These are phyloP conservation scores for Cheilosia vulpina DNA, from an alignment of 2,888 invertebrate species.

Conservation along the genomic window DNA sequence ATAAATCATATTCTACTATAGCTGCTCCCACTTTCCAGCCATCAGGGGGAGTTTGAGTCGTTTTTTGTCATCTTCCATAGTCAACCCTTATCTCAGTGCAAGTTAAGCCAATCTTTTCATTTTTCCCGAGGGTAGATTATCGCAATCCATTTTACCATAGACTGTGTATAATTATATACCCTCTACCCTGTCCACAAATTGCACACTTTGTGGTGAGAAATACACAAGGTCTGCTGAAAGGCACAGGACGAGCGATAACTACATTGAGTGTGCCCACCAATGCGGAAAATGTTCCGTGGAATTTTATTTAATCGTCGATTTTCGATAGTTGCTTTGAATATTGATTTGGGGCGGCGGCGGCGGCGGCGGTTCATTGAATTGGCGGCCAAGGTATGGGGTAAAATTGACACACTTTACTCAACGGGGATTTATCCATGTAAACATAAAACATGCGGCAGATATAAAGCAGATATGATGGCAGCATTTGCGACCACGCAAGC, in stretches of 20 bases:
- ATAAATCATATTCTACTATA: conserved; percentile 66
- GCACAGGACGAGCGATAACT: conserved; percentile 27
- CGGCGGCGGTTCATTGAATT: conserved; percentile 18
- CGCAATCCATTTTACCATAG: conserved; percentile 71
- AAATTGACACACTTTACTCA: conserved; percentile 65
- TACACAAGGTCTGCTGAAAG: conserved; percentile 1
- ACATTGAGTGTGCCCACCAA: not conserved
- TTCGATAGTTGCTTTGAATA: conserved; percentile 72
- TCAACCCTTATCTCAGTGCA: conserved; percentile 6
- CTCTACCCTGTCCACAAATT: conserved; percentile 45
- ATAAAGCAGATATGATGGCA: conserved; percentile 39
- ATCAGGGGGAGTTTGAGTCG: not conserved
- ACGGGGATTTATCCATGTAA: conserved; percentile 60
- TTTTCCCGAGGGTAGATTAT: conserved; percentile 60
- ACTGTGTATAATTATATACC: conserved; percentile 69
- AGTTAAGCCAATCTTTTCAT: conserved; percentile 60
- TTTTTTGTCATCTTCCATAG: conserved; percentile 18
- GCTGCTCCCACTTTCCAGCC: conserved; percentile 1
- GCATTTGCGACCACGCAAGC: conserved; percentile 52
- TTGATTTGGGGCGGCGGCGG: conserved; percentile 50
- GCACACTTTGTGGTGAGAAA: conserved; percentile 47
- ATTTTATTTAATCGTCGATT: conserved; percentile 72
- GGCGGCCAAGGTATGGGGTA: not conserved
- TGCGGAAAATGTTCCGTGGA: conserved; percentile 66
- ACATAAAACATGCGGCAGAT: conserved; percentile 21